phyloP scores from a whole-genome alignment of 2,113 vertebrate species.

The Turnix velox region DNA sequence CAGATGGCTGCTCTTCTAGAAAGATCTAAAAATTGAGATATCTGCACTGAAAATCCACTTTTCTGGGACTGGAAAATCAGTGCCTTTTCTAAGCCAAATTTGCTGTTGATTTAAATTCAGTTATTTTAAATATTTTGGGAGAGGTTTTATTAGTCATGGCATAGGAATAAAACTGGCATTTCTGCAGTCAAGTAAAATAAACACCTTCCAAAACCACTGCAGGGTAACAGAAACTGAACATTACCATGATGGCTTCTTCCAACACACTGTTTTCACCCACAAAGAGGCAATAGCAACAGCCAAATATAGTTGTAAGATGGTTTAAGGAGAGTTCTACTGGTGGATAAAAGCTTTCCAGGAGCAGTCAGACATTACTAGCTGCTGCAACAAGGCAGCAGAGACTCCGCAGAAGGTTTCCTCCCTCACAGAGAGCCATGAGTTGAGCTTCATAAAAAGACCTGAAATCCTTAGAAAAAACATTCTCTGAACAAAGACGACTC shows the following conservation, averaged over 20 bases:
- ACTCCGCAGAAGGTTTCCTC: background rate
- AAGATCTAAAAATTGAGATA: background rate
- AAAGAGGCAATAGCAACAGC: background rate
- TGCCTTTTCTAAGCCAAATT: background rate
- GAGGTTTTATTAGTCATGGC: accelerated
- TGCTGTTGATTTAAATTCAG: background rate
- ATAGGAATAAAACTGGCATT: background rate
- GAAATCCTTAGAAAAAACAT: background rate
- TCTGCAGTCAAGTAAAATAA: background rate
- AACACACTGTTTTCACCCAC: accelerated
- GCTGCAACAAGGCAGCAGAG: background rate
- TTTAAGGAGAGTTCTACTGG: background rate
- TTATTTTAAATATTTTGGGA: background rate
- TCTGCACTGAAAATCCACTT: accelerated
- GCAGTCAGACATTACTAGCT: background rate
- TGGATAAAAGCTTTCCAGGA: background rate
- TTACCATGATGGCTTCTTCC: background rate
- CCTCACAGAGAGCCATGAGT: background rate
- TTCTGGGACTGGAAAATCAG: background rate
- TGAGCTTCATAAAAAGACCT: accelerated
- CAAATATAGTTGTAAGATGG: background rate
- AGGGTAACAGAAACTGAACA: background rate
- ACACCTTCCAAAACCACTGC: background rate
- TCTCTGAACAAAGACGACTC: background rate
- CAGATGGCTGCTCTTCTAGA: background rate